phyloP scores from a whole-genome alignment of 2,113 vertebrate genomes.

The Silurus meridionalis region DNA sequence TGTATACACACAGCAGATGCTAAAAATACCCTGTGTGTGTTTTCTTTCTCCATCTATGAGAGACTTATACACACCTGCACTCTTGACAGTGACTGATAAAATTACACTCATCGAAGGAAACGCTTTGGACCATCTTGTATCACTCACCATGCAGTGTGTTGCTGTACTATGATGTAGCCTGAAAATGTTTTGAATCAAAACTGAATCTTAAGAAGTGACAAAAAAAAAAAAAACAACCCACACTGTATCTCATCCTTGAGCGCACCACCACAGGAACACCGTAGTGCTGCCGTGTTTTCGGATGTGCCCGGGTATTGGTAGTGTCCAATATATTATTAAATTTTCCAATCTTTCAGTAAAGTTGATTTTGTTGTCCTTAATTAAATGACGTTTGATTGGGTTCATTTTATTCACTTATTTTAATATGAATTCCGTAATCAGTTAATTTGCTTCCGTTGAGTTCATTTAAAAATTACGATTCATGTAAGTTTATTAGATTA shows the following conservation, averaged over 20 bases:
- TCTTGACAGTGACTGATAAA: conserved; percentile 16
- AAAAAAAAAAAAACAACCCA: neutral
- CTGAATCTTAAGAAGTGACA: neutral
- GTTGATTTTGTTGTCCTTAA: neutral
- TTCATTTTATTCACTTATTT: neutral
- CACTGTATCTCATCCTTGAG: neutral
- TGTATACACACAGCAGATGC: conserved; percentile 70
- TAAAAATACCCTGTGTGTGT: conserved; percentile 70
- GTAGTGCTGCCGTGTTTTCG: too few species aligned
- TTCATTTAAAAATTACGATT: neutral
- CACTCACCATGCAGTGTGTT: neutral
- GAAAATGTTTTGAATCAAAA: neutral
- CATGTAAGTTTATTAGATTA: neutral
- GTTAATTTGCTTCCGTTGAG: neutral
- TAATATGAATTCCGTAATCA: neutral
- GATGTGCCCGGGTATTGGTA: neutral
- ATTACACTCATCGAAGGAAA: neutral
- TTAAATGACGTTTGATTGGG: neutral
- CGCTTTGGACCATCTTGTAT: neutral
- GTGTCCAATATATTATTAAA: neutral
- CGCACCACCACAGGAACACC: too few species aligned
- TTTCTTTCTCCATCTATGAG: conserved; percentile 70
- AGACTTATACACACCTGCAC: conserved; percentile 64
- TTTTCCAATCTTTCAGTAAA: too few species aligned
- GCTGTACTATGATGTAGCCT: neutral